phyloP scores from a whole-genome alignment of 2,888 invertebrate species.

The Belgica antarctica region DNA sequence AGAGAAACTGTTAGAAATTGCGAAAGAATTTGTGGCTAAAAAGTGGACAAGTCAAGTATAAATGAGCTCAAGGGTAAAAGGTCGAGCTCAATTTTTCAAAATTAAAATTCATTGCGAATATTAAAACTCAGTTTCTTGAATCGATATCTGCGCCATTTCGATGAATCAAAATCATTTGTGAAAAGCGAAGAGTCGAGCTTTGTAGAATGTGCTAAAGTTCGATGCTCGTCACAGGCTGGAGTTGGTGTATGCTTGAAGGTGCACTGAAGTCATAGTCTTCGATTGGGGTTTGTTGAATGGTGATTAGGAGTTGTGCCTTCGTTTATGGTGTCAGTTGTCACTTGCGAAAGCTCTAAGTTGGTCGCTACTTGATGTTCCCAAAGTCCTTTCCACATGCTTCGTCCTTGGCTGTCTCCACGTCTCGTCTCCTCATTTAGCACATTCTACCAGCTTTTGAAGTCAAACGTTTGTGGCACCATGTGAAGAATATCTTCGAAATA shows the following conservation, averaged over 20 bases:
- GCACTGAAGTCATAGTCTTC: too few species aligned
- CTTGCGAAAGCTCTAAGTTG: too few species aligned
- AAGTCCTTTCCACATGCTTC: background rate
- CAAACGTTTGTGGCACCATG: background rate
- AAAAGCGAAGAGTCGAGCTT: background rate
- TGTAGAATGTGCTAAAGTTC: slow-evolving; percentile 11
- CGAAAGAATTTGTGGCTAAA: too few species aligned
- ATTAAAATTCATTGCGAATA: background rate
- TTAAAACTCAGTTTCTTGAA: background rate
- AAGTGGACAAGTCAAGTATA: background rate
- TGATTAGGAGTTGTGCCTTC: too few species aligned
- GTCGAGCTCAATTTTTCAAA: background rate
- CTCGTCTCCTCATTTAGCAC: slow-evolving; percentile 6
- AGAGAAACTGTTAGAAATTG: too few species aligned
- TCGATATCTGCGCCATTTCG: background rate
- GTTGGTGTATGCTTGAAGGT: too few species aligned
- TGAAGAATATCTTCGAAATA: background rate
- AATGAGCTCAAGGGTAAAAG: background rate
- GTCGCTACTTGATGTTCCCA: background rate
- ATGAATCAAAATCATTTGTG: background rate
- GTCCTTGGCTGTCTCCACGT: background rate
- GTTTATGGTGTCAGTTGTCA: too few species aligned
- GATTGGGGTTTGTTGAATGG: too few species aligned
- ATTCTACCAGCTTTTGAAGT: slow-evolving; percentile 20
- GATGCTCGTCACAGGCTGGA: too few species aligned